Percentiles rank a stretch among this genome's conserved stretches.
Evolutionary conservation across 2,113 vertebrate species (phyloP).

Genomic region (Microtus montanus): DNA sequence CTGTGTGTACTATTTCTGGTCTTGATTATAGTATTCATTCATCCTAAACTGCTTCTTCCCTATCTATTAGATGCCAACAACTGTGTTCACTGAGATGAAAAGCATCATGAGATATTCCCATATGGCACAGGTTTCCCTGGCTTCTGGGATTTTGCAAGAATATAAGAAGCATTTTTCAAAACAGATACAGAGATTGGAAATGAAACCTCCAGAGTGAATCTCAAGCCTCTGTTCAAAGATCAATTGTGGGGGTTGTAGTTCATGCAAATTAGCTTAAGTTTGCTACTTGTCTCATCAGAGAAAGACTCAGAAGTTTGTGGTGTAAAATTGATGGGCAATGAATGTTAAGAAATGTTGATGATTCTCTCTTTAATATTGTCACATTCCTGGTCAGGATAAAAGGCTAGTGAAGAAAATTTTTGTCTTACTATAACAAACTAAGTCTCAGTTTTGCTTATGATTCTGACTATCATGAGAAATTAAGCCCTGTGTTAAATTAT

Average conservation of each 20-base stretch:
- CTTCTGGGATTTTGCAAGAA: not conserved
- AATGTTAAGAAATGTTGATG: not conserved
- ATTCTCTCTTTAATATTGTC: not conserved
- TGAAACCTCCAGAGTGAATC: not conserved
- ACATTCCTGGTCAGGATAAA: constrained; percentile 4
- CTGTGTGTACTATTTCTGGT: not conserved
- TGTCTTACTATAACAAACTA: constrained; percentile 1
- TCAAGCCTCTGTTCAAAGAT: too few relatives aligned
- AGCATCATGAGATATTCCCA: too few relatives aligned
- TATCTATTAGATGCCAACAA: not conserved
- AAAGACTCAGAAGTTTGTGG: not conserved
- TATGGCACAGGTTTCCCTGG: not conserved
- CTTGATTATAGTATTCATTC: not conserved
- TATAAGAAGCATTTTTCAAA: not conserved
- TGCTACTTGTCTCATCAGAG: not conserved
- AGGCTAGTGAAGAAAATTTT: not conserved
- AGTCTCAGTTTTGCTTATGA: constrained; percentile 37
- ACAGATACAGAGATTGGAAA: not conserved
- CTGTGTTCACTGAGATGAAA: not conserved
- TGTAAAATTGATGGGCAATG: not conserved
- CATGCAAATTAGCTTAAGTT: not conserved
- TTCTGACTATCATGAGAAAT: constrained; percentile 38
- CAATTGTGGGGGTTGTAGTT: not conserved
- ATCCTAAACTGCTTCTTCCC: not conserved
- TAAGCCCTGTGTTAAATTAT: not conserved